phyloP scores from a whole-genome alignment of 1,140 invertebrate genomes.

The Stenopsyche tienmushanensis region DNA sequence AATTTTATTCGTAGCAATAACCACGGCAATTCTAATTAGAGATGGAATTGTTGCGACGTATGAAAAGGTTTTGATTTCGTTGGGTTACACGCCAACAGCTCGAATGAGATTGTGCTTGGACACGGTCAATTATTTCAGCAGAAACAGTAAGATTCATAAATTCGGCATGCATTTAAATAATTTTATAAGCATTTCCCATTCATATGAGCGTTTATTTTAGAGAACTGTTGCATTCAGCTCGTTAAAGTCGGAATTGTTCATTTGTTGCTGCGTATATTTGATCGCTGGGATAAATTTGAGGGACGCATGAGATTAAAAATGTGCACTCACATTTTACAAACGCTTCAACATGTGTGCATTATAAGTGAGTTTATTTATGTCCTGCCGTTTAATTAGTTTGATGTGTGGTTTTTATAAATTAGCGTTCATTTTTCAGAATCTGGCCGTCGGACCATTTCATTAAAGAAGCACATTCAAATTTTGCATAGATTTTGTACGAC shows the following conservation, averaged over 20 bases:
- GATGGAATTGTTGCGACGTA: slow-evolving; percentile 64
- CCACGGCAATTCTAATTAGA: slow-evolving; percentile 61
- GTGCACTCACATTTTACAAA: slow-evolving; percentile 61
- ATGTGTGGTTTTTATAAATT: slow-evolving; percentile 5
- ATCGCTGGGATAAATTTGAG: slow-evolving; percentile 66
- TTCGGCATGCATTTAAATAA: not conserved
- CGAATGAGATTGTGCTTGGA: slow-evolving; percentile 64
- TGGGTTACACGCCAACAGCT: slow-evolving; percentile 63
- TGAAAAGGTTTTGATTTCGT: slow-evolving; percentile 61
- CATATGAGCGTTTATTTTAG: slow-evolving; percentile 46
- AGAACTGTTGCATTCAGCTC: slow-evolving; percentile 62
- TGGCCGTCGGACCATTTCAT: slow-evolving; percentile 60
- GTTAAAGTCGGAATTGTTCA: slow-evolving; percentile 61
- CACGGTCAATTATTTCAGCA: slow-evolving; percentile 65
- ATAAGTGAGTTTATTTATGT: slow-evolving; percentile 57
- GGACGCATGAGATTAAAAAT: slow-evolving; percentile 64
- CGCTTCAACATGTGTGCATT: slow-evolving; percentile 62
- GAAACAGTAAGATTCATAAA: slow-evolving; percentile 56
- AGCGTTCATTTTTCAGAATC: slow-evolving; percentile 51
- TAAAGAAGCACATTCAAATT: slow-evolving; percentile 61
- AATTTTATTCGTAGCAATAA: slow-evolving; percentile 57
- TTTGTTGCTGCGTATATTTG: slow-evolving; percentile 61
- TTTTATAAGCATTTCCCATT: not conserved
- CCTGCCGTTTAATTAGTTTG: not conserved
- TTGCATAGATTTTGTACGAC: slow-evolving; percentile 64